phyloP scores from a whole-genome alignment of 2,888 invertebrate genomes.

The Euspilapteryx auroguttella region DNA sequence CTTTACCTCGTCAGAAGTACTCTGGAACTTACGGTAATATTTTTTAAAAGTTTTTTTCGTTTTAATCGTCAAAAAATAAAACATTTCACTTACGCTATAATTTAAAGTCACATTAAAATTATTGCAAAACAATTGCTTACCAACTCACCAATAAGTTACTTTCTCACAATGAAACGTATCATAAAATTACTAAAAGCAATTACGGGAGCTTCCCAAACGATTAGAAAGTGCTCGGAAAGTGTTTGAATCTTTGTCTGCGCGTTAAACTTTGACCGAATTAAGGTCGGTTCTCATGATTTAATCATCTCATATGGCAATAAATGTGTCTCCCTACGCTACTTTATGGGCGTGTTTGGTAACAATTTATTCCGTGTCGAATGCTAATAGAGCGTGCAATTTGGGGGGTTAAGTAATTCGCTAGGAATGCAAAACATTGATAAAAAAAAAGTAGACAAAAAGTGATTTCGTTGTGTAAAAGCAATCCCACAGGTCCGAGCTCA shows the following conservation, averaged over 20 bases:
- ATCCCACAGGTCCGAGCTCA: conserved; percentile 5
- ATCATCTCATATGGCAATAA: conserved; percentile 52
- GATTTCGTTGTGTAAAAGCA: not conserved
- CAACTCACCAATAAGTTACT: no score
- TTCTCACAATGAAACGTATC: conserved; percentile 45
- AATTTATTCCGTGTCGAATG: conserved; percentile 42
- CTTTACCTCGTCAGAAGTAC: no score
- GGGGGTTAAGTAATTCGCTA: conserved; percentile 16
- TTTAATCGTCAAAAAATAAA: no score
- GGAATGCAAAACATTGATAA: no score
- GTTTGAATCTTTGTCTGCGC: conserved; percentile 55
- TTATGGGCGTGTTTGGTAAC: conserved; percentile 43
- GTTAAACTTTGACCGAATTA: conserved; percentile 61
- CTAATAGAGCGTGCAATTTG: conserved; percentile 38
- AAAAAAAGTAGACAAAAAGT: no score
- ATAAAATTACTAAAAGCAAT: conserved; percentile 40
- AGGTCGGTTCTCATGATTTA: conserved; percentile 50
- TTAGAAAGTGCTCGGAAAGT: conserved; percentile 27
- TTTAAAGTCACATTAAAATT: no score
- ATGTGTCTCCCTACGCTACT: conserved; percentile 26
- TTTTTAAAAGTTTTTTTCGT: no score
- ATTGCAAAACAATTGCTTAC: no score
- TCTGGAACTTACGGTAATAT: no score
- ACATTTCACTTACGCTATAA: no score
- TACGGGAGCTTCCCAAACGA: conserved; percentile 35